phyloP scores from a whole-genome alignment of 2,113 vertebrate genomes.

The Edolisoma coerulescens region DNA sequence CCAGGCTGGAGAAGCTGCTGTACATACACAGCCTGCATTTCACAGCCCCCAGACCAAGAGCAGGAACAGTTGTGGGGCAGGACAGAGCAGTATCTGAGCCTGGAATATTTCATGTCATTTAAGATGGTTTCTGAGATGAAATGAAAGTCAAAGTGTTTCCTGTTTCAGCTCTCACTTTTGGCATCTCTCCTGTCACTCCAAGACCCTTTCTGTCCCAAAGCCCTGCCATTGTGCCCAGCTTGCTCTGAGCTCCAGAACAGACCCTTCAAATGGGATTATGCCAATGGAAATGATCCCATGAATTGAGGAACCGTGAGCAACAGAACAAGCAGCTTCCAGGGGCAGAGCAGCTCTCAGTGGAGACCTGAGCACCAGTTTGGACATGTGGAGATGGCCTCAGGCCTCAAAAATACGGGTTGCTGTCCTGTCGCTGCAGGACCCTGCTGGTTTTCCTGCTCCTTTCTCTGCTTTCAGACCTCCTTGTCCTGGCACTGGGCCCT shows the following conservation, averaged over 20 bases:
- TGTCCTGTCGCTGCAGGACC: neutral
- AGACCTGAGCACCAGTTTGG: neutral
- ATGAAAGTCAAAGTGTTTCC: neutral
- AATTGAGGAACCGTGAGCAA: neutral
- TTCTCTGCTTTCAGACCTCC: neutral
- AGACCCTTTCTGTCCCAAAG: neutral
- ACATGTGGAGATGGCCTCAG: neutral
- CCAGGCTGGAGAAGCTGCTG: neutral
- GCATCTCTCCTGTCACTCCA: neutral
- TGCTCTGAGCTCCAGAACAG: neutral
- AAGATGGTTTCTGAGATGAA: neutral
- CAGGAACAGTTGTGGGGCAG: neutral
- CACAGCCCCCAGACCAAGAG: neutral
- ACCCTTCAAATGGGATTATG: neutral
- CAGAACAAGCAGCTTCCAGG: neutral
- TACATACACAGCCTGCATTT: neutral
- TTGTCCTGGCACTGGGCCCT: neutral
- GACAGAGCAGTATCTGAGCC: neutral
- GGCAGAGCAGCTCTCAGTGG: neutral
- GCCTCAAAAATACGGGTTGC: accelerated
- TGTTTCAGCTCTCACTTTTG: neutral
- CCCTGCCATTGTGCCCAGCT: neutral
- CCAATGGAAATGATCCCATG: neutral
- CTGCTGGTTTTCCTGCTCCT: neutral
- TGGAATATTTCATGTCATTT: neutral